Conservation (phyloP, 1,140 invertebrate species). For the Arion vulgaris region DNA sequence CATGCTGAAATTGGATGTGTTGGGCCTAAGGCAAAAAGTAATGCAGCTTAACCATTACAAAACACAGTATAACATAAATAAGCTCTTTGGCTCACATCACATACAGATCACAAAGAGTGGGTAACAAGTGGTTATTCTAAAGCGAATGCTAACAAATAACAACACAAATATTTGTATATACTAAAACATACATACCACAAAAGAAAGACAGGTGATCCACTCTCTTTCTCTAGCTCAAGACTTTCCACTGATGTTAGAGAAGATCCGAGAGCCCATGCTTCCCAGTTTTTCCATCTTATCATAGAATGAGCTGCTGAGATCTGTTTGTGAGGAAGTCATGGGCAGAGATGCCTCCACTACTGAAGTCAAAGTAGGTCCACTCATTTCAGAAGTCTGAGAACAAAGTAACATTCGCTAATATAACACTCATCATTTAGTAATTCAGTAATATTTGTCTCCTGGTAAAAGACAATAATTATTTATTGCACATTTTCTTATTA, state of each 20-base stretch:
- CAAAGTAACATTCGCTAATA: not conserved
- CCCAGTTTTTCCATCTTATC: constrained; percentile 63
- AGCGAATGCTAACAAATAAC: too few relatives aligned
- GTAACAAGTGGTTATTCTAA: too few relatives aligned
- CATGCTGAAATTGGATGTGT: too few relatives aligned
- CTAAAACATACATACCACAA: not conserved
- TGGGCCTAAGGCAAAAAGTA: too few relatives aligned
- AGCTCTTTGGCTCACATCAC: too few relatives aligned
- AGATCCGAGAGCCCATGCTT: constrained; percentile 58
- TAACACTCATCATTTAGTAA: not conserved
- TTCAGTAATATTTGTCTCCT: not conserved
- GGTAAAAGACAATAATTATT: constrained; percentile 18
- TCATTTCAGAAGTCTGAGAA: constrained; percentile 6
- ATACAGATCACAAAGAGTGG: too few relatives aligned
- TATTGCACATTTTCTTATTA: too few relatives aligned
- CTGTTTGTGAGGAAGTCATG: constrained; percentile 48
- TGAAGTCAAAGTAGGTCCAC: constrained; percentile 46
- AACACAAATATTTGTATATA: too few relatives aligned
- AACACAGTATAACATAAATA: too few relatives aligned
- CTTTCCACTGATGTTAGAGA: constrained; percentile 63
- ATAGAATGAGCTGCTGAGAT: constrained; percentile 58
- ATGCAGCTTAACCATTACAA: too few relatives aligned
- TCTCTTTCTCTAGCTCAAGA: constrained; percentile 35
- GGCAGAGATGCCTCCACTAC: constrained; percentile 62
- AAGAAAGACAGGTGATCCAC: not conserved